Evolutionary conservation across 1,140 invertebrate genomes (phyloP), one percentile per base, ranked within the genome.

Genomic region (Mactra quadrangularis): DNA sequence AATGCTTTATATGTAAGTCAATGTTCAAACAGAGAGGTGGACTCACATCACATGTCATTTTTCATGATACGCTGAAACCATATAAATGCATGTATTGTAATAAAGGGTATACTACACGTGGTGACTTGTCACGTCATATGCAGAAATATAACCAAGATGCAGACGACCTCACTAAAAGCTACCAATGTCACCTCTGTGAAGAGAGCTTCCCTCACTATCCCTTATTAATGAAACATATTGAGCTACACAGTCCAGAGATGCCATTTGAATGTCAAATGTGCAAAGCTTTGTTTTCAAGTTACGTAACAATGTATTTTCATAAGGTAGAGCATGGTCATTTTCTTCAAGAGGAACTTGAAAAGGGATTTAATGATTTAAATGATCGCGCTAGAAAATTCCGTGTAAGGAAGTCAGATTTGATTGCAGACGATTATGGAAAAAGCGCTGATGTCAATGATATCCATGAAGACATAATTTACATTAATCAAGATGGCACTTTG

Each of bases 41-140:
- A 22, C 75, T 84, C 33, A 72, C 52, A 31, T 47, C 62, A 3
- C 87, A 87, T 66, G 55, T 83, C 27, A 31, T 76, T 3, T 53
- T 97, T 88, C 96, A 95, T 87, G 96, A 96, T 6, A 97, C 97
- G 0, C 96, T 97, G 91, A 97, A 97, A 91, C 97, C 97, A 15
- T 97, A 97, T 89, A 95, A 95, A 45, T 98, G 97, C 91, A 96
- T 97, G 94, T 96, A 96, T 57, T 98, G 97, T 92, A 96, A 96
- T 78, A 98, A 98, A 91, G 97, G 96, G 0, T 97, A 97, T 91
- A 96, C 97, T 11, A 74, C 68, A 35, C 47, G 79, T 25, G 79
- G 79, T 29, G 70, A 74, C 11, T 57, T 82, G 3, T 59, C 68
- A 19, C 35, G 79, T 9, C 79, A 82, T 41, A 74, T 82, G 79